These are phyloP conservation scores for Connochaetes taurinus DNA, from an alignment of 2,113 vertebrate species.

Conservation along the genomic window DNA sequence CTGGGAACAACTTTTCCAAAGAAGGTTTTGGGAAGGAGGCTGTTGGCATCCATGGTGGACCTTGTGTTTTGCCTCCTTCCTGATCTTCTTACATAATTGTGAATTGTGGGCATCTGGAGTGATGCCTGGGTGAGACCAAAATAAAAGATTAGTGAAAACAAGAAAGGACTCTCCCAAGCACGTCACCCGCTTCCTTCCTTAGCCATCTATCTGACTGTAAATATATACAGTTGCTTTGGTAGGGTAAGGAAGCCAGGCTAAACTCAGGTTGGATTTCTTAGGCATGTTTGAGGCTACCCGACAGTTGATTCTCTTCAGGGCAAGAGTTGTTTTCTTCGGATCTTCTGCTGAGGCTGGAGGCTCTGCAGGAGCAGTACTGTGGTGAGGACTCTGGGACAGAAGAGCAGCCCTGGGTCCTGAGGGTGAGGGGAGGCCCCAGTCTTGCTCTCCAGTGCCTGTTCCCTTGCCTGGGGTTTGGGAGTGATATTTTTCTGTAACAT, in stretches of 20 bases:
- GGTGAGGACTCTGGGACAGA: not conserved
- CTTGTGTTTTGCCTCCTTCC: not conserved
- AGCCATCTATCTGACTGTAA: not conserved
- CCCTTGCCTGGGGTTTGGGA: not conserved
- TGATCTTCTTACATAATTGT: not conserved
- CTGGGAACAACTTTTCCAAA: not conserved
- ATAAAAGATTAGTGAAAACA: not conserved
- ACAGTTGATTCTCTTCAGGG: not conserved
- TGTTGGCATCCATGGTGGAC: not conserved
- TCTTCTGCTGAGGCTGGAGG: not conserved
- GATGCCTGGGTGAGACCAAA: not conserved
- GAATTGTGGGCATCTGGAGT: not conserved
- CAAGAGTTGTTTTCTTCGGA: not conserved
- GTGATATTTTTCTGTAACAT: constrained; percentile 18
- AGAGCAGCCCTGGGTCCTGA: not conserved
- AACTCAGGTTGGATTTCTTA: not conserved
- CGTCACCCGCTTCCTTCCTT: not conserved
- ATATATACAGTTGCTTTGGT: not conserved
- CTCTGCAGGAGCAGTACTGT: not conserved
- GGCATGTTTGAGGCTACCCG: not conserved
- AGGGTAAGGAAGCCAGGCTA: not conserved
- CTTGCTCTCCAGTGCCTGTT: not conserved
- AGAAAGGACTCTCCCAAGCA: not conserved
- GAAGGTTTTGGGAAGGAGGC: not conserved
- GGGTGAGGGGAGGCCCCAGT: not conserved